phyloP scores from a whole-genome alignment of 2,113 vertebrate genomes.

The Nematolebias whitei region DNA sequence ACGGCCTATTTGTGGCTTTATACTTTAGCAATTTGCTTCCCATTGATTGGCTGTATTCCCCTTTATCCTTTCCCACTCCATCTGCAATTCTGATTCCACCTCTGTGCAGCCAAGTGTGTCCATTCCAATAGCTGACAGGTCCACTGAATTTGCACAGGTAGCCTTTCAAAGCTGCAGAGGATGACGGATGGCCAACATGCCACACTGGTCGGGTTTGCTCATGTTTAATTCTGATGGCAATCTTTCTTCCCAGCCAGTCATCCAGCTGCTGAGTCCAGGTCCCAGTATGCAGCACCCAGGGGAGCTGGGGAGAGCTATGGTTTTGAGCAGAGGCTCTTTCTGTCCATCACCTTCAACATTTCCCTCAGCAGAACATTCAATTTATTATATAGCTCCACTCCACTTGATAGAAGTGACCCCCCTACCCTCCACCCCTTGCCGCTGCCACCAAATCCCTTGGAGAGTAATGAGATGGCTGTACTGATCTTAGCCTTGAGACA shows the following conservation, averaged over 20 bases:
- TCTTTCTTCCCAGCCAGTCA: conserved; percentile 57
- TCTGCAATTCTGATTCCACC: conserved; percentile 77
- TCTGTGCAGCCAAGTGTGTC: conserved; percentile 72
- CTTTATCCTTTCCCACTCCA: conserved; percentile 42
- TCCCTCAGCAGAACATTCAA: conserved; percentile 75
- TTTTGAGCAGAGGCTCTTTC: conserved; percentile 57
- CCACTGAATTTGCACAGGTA: conserved; percentile 69
- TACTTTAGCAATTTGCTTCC: conserved; percentile 31
- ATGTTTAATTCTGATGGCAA: conserved; percentile 80
- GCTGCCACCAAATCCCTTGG: conserved; percentile 45
- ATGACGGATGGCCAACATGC: conserved; percentile 70
- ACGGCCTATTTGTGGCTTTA: conserved; percentile 39
- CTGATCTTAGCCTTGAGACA: conserved; percentile 61
- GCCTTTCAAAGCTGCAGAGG: conserved; percentile 52
- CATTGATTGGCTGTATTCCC: conserved; percentile 53
- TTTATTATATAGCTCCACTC: conserved; percentile 80
- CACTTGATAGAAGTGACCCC: conserved; percentile 75
- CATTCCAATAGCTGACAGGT: conserved; percentile 75
- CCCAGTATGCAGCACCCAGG: conserved; percentile 50
- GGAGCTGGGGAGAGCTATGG: conserved; percentile 47
- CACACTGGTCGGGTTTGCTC: conserved; percentile 65
- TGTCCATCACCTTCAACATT: conserved; percentile 79
- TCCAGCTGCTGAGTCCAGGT: conserved; percentile 54
- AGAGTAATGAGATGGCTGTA: conserved; percentile 73
- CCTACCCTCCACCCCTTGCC: conserved; percentile 32